A percentile compares a stretch with the other conserved stretches of the same genome.
Evolutionary conservation across 2,888 invertebrate species (phyloP).

Genomic region (Tiphia femorata): DNA sequence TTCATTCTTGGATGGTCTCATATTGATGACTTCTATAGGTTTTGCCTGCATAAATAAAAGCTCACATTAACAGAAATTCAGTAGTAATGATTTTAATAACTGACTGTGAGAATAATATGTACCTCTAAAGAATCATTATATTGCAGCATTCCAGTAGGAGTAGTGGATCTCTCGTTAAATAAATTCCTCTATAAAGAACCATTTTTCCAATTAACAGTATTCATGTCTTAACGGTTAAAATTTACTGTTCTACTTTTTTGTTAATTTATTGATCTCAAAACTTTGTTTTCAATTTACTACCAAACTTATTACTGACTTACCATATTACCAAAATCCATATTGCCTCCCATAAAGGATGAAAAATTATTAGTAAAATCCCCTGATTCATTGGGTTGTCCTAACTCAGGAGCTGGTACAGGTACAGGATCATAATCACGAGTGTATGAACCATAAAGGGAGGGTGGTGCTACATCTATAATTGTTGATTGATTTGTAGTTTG

Average conservation of each 20-base stretch:
- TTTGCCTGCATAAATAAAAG: conserved; percentile 68
- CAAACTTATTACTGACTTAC: conserved; percentile 49
- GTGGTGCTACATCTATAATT: conserved; percentile 61
- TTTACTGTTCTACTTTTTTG: no score
- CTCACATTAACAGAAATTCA: conserved; percentile 2
- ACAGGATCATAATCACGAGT: conserved; percentile 63
- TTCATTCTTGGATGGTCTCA: conserved; percentile 67
- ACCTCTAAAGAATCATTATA: conserved; percentile 64
- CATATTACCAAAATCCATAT: conserved; percentile 73
- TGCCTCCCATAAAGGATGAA: conserved; percentile 76
- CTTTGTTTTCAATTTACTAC: neutral
- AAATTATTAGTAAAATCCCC: conserved; percentile 72
- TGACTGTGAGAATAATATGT: no score
- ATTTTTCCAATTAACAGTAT: no score
- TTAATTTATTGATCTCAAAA: neutral
- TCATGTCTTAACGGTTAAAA: no score
- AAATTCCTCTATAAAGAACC: conserved; percentile 61
- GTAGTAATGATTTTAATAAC: neutral
- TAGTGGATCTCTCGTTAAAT: conserved; percentile 60
- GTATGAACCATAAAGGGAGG: conserved; percentile 64
- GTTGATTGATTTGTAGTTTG: conserved; percentile 52
- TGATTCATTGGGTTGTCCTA: conserved; percentile 49
- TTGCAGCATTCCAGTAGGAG: conserved; percentile 54
- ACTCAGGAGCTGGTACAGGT: conserved; percentile 58
- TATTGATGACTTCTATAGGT: conserved; percentile 74